Evolutionary conservation across 2,113 vertebrate genomes (phyloP).

Genomic region (Peromyscus maniculatus): DNA sequence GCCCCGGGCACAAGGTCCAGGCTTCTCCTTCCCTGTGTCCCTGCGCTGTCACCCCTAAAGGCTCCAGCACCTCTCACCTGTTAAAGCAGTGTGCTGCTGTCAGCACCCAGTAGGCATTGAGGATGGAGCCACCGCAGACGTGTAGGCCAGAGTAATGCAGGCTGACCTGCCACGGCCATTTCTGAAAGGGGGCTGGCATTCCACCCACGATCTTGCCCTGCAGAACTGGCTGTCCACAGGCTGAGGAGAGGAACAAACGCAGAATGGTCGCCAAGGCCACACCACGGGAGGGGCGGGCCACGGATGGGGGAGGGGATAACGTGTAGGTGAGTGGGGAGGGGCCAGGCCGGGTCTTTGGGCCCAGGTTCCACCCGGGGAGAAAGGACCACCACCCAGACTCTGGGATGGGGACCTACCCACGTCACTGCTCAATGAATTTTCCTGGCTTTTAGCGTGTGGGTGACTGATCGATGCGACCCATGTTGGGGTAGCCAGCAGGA

Average conservation of each 20-base stretch:
- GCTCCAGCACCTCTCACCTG: slow-evolving; percentile 67
- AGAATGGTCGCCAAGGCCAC: neutral
- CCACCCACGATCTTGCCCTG: slow-evolving; percentile 38
- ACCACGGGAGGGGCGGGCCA: no score
- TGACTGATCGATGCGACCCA: accelerated
- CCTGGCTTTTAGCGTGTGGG: neutral
- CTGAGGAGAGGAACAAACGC: neutral
- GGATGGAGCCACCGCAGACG: slow-evolving; percentile 82
- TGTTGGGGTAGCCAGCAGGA: accelerated
- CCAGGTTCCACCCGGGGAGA: no score
- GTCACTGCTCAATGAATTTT: accelerated
- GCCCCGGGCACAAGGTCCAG: neutral
- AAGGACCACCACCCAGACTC: neutral
- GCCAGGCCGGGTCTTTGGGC: neutral
- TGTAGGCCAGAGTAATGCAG: slow-evolving; percentile 74
- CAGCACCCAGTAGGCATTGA: slow-evolving; percentile 83
- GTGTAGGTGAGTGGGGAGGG: neutral
- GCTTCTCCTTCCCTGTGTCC: neutral
- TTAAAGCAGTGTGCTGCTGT: slow-evolving; percentile 85
- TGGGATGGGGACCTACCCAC: slow-evolving; percentile 22
- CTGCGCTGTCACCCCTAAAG: no score
- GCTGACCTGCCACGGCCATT: slow-evolving; percentile 84
- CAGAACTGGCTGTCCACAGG: slow-evolving; percentile 10
- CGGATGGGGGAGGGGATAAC: neutral
- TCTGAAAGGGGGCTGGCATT: accelerated